A percentile compares a stretch with the other conserved stretches of the same genome.
Evolutionary conservation across 2,888 invertebrate genomes (phyloP).

Genomic region (Disparrhopalites patrizii): DNA sequence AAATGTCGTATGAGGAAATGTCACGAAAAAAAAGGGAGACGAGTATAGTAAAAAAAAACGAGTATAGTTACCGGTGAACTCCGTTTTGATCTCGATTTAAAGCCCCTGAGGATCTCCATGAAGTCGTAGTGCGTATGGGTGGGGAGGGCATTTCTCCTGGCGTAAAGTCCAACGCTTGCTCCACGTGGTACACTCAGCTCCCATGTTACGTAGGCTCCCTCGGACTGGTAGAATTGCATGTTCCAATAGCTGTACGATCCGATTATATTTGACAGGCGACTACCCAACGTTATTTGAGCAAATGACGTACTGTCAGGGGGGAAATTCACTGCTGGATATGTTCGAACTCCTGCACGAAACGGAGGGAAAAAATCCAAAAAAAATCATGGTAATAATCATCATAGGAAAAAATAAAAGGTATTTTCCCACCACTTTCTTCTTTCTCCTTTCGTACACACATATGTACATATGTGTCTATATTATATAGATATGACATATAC

Average conservation of each 20-base stretch:
- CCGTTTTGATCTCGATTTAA: slow-evolving; percentile 76
- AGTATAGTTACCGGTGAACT: slow-evolving; percentile 74
- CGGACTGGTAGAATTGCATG: slow-evolving; percentile 93
- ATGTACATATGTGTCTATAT: too few species aligned
- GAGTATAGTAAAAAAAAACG: neutral
- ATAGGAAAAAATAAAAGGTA: neutral
- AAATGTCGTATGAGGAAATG: too few species aligned
- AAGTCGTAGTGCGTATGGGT: slow-evolving; percentile 97
- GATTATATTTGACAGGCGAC: slow-evolving; percentile 81
- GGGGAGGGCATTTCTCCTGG: slow-evolving; percentile 86
- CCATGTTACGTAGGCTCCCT: slow-evolving; percentile 89
- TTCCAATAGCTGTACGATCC: slow-evolving; percentile 90
- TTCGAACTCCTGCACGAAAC: slow-evolving; percentile 55
- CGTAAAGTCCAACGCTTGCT: slow-evolving; percentile 91
- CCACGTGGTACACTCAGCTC: slow-evolving; percentile 89
- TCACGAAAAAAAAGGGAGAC: too few species aligned
- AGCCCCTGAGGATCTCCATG: slow-evolving; percentile 85
- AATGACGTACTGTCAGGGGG: slow-evolving; percentile 91
- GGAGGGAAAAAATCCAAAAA: neutral
- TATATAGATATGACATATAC: too few species aligned
- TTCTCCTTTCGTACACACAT: too few species aligned
- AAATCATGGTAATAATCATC: neutral
- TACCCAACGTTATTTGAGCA: slow-evolving; percentile 81
- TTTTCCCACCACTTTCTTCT: neutral
- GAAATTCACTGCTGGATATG: slow-evolving; percentile 83